These are phyloP conservation scores for Nomia melanderi DNA, from an alignment of 1,140 invertebrate species.

Conservation along the genomic window DNA sequence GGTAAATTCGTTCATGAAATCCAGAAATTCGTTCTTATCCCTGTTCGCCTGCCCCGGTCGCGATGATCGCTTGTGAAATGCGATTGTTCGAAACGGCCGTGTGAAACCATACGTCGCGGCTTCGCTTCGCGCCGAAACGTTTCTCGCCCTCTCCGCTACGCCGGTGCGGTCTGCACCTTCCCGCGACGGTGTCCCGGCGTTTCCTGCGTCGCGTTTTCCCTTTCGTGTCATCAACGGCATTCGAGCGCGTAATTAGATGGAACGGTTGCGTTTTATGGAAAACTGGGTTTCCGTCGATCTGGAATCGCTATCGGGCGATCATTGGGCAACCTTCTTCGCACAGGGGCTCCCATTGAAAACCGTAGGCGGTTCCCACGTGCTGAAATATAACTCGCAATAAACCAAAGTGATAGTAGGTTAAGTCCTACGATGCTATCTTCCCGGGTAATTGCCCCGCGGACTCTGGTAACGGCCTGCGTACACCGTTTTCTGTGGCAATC, in stretches of 20 bases:
- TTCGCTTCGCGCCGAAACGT: conserved; percentile 18
- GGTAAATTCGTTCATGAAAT: neutral
- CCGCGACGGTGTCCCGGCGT: neutral
- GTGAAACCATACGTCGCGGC: conserved; percentile 4
- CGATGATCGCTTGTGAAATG: conserved; percentile 21
- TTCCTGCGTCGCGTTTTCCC: conserved; percentile 28
- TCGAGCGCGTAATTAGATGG: conserved; percentile 59
- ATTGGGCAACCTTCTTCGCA: conserved; percentile 80
- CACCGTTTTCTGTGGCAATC: conserved; percentile 61
- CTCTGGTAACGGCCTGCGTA: conserved; percentile 57
- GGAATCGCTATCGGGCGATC: conserved; percentile 77
- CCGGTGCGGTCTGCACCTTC: neutral
- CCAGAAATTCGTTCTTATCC: neutral
- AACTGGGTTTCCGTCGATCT: conserved; percentile 78
- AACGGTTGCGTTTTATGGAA: conserved; percentile 71
- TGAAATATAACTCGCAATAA: conserved; percentile 79
- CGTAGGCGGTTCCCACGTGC: conserved; percentile 77
- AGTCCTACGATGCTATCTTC: conserved; percentile 77
- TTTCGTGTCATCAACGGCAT: conserved; percentile 56
- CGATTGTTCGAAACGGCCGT: conserved; percentile 6
- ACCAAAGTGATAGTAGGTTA: conserved; percentile 80
- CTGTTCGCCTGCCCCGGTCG: neutral
- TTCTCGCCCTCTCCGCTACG: neutral
- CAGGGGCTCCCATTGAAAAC: conserved; percentile 72
- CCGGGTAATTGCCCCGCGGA: conserved; percentile 72